Percentiles rank a stretch among this genome's conserved stretches.
phyloP scores from a whole-genome alignment of 2,888 invertebrate genomes.

The Stenotaenia linearis region DNA sequence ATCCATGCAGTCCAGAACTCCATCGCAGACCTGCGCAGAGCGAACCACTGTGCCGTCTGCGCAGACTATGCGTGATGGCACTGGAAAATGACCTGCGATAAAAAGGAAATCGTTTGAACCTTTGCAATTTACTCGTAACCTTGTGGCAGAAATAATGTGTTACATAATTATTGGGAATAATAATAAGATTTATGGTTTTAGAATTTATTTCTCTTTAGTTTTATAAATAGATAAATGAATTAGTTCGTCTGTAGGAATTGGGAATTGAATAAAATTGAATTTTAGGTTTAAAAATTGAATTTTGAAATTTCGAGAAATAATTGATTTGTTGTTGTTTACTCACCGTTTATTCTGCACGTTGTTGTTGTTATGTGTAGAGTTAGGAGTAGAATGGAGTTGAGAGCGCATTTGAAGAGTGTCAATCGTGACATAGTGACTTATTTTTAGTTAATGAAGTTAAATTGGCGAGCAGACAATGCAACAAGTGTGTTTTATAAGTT shows the following conservation, averaged over 20 bases:
- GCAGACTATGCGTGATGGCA: neutral
- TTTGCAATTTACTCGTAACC: neutral
- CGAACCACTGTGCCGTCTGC: neutral
- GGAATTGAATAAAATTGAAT: neutral
- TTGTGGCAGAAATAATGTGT: neutral
- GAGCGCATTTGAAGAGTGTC: neutral
- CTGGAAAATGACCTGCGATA: neutral
- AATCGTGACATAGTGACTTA: neutral
- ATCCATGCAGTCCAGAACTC: constrained; percentile 87
- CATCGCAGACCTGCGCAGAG: constrained; percentile 63
- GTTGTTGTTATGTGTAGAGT: neutral
- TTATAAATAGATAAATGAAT: neutral
- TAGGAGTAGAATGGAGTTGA: neutral
- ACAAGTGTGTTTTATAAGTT: no score
- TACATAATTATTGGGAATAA: neutral
- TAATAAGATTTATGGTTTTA: neutral
- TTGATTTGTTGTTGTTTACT: neutral
- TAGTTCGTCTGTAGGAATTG: neutral
- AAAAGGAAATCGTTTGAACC: neutral
- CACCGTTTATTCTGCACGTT: neutral
- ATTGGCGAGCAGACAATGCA: neutral
- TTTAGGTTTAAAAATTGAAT: neutral
- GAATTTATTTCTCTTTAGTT: neutral
- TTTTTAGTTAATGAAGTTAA: neutral
- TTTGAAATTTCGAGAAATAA: neutral